Evolutionary conservation across 2,797 vertebrate species (phyloP), one percentile per base, ranked within the genome.

Genomic region (Bradypodion pumilum): DNA sequence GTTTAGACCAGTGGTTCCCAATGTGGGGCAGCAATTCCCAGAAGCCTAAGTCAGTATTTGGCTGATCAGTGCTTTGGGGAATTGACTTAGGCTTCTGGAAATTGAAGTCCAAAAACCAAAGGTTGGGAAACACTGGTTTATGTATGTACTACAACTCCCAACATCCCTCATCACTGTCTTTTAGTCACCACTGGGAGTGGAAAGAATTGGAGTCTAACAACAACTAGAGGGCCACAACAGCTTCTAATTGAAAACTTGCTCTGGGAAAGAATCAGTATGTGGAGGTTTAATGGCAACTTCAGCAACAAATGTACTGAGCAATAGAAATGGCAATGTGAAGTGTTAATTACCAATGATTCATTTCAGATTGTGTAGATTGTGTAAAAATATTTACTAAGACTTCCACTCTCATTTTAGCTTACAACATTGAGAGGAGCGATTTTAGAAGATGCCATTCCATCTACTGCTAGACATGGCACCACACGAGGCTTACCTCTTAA

Each of bases 371-470:
- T 82, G 23, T 85, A 46, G 16, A 68, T 75, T 56, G 4, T 76
- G 9, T 79, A 13, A 89, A 76, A 78, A 12, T 25, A 1, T 60
- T 91, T 66, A 90, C 0, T 68, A 25, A 63, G 42, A 21, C 76
- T 84, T 63, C 0, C 40, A 2, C 27, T 60, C 68, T 89, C 78
- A 3, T 44, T 87, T 10, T 90, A 99, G 98, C 96, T 99, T 81
- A 98, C 97, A 29, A 99, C 98, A 0, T 96, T 99, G 56, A 96
- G 98, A 76, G 98, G 98, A 85, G 97, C 98, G 21, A 98, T 99
- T 92, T 94, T 99, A 86, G 98, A 99, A 92, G 98, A 99, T n/a
- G 97, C 98, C 5, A 96, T 99, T 62, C 98, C 98, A 42, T 99
- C 98, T 85, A 99, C 98, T 0, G 97, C 98, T 0, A 95, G 98